These are phyloP conservation scores for Platycheirus albimanus DNA, from an alignment of 2,888 invertebrate species.

Conservation along the genomic window DNA sequence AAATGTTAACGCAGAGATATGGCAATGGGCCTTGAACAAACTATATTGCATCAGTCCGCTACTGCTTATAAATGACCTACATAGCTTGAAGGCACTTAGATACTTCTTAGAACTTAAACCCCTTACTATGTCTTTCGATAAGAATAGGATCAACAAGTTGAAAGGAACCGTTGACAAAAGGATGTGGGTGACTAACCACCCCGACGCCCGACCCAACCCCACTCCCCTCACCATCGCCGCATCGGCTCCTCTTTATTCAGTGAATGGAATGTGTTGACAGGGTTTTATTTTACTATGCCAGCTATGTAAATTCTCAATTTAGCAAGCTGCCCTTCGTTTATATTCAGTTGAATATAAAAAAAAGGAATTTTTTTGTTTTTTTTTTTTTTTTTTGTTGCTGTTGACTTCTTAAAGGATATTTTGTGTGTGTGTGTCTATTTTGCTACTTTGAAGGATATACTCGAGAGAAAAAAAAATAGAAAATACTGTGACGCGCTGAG, in stretches of 20 bases:
- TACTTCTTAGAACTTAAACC: background rate
- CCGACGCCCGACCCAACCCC: too few species aligned
- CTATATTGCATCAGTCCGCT: too few species aligned
- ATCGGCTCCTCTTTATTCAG: background rate
- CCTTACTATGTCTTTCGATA: background rate
- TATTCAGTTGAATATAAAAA: conserved; percentile 39
- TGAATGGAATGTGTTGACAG: conserved; percentile 48
- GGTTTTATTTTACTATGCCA: conserved; percentile 41
- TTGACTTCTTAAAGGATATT: background rate
- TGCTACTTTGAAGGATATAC: conserved; percentile 24
- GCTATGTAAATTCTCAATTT: conserved; percentile 59
- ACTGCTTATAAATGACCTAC: conserved; percentile 16
- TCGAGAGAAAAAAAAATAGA: too few species aligned
- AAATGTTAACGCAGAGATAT: too few species aligned
- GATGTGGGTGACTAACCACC: too few species aligned
- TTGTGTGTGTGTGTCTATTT: background rate
- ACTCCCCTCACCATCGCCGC: background rate
- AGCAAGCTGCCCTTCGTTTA: conserved; percentile 43
- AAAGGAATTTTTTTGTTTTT: conserved; percentile 22
- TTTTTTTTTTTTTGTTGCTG: too few species aligned
- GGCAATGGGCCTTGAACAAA: too few species aligned
- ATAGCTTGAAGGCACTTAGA: background rate
- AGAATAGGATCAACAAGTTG: conserved; percentile 65
- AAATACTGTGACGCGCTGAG: conserved; percentile 11
- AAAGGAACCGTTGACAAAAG: conserved; percentile 26